These are phyloP conservation scores for Amblyteles armatorius DNA, from an alignment of 2,888 invertebrate species.

Conservation along the genomic window DNA sequence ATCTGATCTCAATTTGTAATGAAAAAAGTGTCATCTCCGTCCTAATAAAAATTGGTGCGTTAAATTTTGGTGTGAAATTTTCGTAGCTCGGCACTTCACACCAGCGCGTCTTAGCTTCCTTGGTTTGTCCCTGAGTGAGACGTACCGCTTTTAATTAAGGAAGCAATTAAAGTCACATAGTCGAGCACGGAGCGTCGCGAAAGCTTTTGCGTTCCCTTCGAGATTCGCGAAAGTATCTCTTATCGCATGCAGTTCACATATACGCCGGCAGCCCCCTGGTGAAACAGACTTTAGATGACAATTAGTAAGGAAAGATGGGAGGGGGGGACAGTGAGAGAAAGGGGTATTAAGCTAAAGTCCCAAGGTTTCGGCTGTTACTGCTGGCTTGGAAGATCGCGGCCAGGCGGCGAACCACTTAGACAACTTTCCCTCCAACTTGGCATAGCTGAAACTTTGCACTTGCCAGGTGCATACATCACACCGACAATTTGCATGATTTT, in stretches of 20 bases:
- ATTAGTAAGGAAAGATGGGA: slow-evolving; percentile 53
- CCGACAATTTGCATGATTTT: background rate
- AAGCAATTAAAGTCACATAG: slow-evolving; percentile 72
- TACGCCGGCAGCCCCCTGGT: background rate
- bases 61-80: slow-evolving; percentile 28
- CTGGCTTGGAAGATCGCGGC: slow-evolving; percentile 34
- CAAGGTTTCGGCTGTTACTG: slow-evolving; percentile 51
- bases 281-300: slow-evolving; percentile 42
- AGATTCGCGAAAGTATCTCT: slow-evolving; percentile 56
- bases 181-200: slow-evolving; percentile 51
- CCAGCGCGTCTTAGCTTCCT: slow-evolving; percentile 31
- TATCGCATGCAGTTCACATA: slow-evolving; percentile 46
- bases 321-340: background rate
- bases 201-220: slow-evolving; percentile 41
- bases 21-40: background rate
- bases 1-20: background rate
- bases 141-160: slow-evolving; percentile 72
- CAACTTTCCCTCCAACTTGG: slow-evolving; percentile 36
- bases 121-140: slow-evolving; percentile 65
- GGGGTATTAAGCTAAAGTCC: slow-evolving; percentile 42
- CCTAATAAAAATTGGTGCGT: background rate
- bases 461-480: background rate
- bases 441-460: slow-evolving; percentile 1
- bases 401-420: slow-evolving; percentile 52
- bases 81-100: slow-evolving; percentile 44